These are phyloP conservation scores for Hippocampus abdominalis DNA, from an alignment of 2,113 vertebrate species.

Conservation along the genomic window DNA sequence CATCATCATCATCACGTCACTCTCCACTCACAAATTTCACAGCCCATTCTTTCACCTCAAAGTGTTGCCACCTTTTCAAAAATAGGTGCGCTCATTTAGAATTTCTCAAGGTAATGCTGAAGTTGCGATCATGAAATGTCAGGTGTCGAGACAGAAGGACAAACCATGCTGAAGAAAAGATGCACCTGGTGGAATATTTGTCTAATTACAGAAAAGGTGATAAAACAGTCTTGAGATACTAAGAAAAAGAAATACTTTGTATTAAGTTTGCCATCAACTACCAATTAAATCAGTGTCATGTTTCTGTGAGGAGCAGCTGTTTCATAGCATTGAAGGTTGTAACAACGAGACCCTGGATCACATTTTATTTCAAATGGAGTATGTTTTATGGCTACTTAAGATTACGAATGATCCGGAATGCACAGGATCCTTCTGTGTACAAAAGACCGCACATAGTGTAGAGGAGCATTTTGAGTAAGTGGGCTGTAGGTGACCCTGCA, in stretches of 20 bases:
- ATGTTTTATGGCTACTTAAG: slow-evolving; percentile 37
- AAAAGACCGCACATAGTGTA: slow-evolving; percentile 5
- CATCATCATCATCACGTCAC: background rate
- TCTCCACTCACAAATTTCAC: slow-evolving; percentile 17
- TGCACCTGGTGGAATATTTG: slow-evolving; percentile 72
- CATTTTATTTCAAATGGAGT: slow-evolving; percentile 40
- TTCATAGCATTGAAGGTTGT: slow-evolving; percentile 56
- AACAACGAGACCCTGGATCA: slow-evolving; percentile 55
- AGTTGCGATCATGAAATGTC: slow-evolving; percentile 56
- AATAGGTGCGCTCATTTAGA: slow-evolving; percentile 40
- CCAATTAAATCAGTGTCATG: slow-evolving; percentile 64
- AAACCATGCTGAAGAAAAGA: slow-evolving; percentile 48
- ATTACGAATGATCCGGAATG: slow-evolving; percentile 34
- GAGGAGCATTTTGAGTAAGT: slow-evolving; percentile 13
- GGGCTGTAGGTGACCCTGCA: slow-evolving; percentile 43
- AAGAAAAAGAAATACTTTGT: slow-evolving; percentile 37
- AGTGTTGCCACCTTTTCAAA: slow-evolving; percentile 50
- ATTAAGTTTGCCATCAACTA: slow-evolving; percentile 57
- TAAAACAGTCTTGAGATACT: slow-evolving; percentile 67
- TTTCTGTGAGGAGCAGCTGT: slow-evolving; percentile 53
- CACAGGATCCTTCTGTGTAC: slow-evolving; percentile 25
- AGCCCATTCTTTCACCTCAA: slow-evolving; percentile 43
- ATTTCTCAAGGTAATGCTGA: slow-evolving; percentile 29
- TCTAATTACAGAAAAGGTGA: slow-evolving; percentile 77
- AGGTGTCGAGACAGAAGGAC: slow-evolving; percentile 44